These are phyloP conservation scores for Nesometra sesokonis DNA, from an alignment of 35 echinoderm and acorn worm species.

Conservation along the genomic window DNA sequence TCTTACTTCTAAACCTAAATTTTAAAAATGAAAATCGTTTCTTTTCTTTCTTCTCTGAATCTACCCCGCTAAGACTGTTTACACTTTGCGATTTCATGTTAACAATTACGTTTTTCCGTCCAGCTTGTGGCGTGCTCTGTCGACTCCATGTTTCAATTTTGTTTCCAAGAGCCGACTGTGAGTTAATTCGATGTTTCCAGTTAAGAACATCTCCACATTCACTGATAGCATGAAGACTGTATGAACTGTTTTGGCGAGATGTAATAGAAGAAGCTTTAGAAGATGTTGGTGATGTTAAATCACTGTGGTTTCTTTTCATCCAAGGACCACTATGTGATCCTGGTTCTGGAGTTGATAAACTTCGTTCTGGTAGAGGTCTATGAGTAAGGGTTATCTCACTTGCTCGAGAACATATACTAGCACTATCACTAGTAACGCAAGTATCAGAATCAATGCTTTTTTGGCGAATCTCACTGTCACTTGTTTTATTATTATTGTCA, in stretches of 20 bases:
- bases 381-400: background rate
- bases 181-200: background rate
- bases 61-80: background rate
- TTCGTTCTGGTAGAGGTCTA: background rate
- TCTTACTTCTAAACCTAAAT: slow-evolving; percentile 71
- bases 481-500: background rate
- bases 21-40: slow-evolving; percentile 94
- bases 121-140: background rate
- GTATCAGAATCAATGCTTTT: background rate
- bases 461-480: background rate
- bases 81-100: background rate
- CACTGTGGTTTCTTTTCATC: slow-evolving; percentile 62
- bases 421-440: background rate
- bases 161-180: background rate
- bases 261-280: slow-evolving; percentile 2
- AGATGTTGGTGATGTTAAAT: background rate
- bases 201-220: background rate
- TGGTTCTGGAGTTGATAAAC: background rate
- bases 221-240: background rate
- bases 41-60: slow-evolving; percentile 59
- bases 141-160: background rate
- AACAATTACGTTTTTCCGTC: background rate
- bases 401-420: background rate
- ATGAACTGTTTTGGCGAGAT: background rate
- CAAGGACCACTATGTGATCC: slow-evolving; percentile 24